These are phyloP conservation scores for Phaethon lepturus DNA, from an alignment of 2,113 vertebrate species.

Conservation along the genomic window DNA sequence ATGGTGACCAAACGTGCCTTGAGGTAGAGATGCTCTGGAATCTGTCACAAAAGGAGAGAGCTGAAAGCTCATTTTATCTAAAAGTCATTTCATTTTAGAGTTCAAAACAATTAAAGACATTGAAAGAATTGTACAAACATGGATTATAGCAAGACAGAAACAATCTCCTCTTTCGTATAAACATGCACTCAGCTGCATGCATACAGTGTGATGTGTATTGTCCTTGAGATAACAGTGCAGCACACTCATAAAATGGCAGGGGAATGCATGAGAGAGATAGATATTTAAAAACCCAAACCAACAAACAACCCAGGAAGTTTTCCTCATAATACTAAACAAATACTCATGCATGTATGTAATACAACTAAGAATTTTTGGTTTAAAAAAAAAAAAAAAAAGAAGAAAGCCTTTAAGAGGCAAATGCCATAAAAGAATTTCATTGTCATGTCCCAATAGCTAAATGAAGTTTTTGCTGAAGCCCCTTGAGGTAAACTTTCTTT, in stretches of 20 bases:
- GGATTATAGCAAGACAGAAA: constrained; percentile 58
- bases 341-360: not conserved
- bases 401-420: not conserved
- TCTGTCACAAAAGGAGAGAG: constrained; percentile 88
- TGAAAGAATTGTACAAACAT: constrained; percentile 68
- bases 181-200: constrained; percentile 14
- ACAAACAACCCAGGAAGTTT: not conserved
- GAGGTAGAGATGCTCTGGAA: constrained; percentile 92
- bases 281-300: not conserved
- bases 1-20: constrained; percentile 90
- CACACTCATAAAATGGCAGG: not conserved
- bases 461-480: not conserved
- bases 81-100: constrained; percentile 60
- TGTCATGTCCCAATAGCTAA: not conserved
- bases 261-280: not conserved
- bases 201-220: not conserved
- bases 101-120: constrained; percentile 74
- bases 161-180: constrained; percentile 52
- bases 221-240: not conserved
- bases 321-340: not conserved
- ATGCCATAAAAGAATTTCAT: not conserved
- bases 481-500: not conserved
- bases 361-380: not conserved
- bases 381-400: not conserved
- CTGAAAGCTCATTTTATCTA: constrained; percentile 78